Conservation (phyloP, 2,113 vertebrate genomes). For the Todiramphus chloris region DNA sequence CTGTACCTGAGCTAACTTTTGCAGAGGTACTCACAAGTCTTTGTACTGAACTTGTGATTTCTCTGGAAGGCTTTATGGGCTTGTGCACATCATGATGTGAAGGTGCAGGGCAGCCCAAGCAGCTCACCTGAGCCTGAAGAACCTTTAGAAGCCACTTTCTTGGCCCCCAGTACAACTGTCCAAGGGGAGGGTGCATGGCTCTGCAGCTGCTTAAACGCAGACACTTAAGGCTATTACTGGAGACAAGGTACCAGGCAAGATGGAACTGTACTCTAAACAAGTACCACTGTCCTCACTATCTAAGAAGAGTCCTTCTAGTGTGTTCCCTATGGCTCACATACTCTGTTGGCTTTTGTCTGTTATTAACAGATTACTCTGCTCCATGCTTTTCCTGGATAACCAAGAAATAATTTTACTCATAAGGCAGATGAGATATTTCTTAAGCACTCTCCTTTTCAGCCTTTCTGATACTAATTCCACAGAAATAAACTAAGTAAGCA, state of each 20-base stretch:
- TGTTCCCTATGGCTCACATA: not conserved
- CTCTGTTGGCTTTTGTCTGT: accelerated
- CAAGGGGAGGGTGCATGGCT: not conserved
- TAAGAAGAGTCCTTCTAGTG: not conserved
- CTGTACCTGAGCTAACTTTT: not conserved
- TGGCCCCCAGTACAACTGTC: accelerated
- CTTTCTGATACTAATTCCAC: not conserved
- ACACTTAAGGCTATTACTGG: not conserved
- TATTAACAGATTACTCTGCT: not conserved
- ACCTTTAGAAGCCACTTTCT: not conserved
- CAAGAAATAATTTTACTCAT: not conserved
- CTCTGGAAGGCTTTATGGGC: not conserved
- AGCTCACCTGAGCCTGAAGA: not conserved
- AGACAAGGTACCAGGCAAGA: not conserved
- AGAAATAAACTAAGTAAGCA: not conserved
- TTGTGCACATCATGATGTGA: not conserved
- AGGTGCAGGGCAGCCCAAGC: not conserved
- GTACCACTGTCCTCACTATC: not conserved
- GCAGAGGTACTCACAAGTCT: not conserved
- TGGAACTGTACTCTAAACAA: not conserved
- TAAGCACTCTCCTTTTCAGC: not conserved
- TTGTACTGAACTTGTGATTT: not conserved
- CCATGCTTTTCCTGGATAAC: not conserved
- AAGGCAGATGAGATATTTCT: not conserved
- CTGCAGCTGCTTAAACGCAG: not conserved